Conservation (phyloP, 2,888 invertebrate species). For the Drosophila greeni region DNA sequence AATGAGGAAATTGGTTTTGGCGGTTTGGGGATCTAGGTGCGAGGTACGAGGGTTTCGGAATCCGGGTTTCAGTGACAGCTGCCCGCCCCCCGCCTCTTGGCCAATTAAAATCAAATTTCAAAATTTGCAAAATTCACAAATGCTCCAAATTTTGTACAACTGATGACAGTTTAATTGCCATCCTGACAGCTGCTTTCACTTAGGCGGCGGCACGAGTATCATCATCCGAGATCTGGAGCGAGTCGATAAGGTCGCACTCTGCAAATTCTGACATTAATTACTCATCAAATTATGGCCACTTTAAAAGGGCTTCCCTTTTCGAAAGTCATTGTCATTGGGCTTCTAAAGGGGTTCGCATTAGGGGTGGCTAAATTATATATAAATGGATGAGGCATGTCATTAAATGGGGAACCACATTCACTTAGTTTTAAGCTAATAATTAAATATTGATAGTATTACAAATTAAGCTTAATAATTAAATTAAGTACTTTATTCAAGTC, state of each 20-base stretch:
- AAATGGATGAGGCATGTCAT: constrained; percentile 3
- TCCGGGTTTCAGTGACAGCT: constrained; percentile 55
- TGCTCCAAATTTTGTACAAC: constrained; percentile 48
- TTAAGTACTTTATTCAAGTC: background rate
- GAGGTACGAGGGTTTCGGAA: constrained; percentile 7
- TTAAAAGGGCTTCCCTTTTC: constrained; percentile 10
- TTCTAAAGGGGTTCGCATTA: background rate
- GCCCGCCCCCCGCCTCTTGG: constrained; percentile 60
- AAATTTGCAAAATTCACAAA: constrained; percentile 58
- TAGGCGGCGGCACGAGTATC: constrained; percentile 50
- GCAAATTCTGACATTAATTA: constrained; percentile 63
- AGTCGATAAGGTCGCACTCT: constrained; percentile 37
- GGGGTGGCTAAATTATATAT: constrained; percentile 3
- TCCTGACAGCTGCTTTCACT: constrained; percentile 65
- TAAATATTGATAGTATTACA: background rate
- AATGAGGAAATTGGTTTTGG: constrained; percentile 69
- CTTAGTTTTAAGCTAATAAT: background rate
- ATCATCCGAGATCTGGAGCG: constrained; percentile 34
- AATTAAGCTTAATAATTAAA: background rate
- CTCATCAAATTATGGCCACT: constrained; percentile 53
- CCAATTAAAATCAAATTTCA: constrained; percentile 72
- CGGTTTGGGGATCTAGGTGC: constrained; percentile 46
- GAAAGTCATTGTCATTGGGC: constrained; percentile 26
- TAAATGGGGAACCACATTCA: background rate
- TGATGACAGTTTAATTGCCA: constrained; percentile 71